phyloP scores from a whole-genome alignment of 92 coral and sea anemone species.

The Virgularia gustaviana region DNA sequence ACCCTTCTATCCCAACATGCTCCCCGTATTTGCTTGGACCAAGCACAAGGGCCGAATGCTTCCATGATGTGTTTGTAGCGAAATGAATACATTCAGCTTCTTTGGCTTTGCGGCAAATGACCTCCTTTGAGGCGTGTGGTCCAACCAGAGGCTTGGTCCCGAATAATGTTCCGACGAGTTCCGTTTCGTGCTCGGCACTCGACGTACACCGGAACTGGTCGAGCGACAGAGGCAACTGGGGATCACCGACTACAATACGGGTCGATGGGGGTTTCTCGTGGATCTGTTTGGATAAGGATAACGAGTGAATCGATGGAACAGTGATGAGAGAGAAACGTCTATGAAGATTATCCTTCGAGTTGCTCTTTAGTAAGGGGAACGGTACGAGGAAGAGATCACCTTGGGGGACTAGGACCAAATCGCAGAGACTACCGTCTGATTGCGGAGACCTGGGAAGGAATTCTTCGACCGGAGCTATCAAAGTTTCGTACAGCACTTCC shows the following conservation, averaged over 20 bases:
- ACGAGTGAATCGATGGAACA: constrained; percentile 81
- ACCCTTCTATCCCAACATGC: constrained; percentile 59
- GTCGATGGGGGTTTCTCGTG: constrained; percentile 51
- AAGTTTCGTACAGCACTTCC: constrained; percentile 82
- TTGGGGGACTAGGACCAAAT: constrained; percentile 85
- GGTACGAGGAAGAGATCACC: constrained; percentile 96
- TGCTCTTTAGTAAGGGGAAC: constrained; percentile 77
- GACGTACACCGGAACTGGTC: constrained; percentile 94
- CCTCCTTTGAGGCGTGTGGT: constrained; percentile 68
- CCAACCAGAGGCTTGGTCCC: constrained; percentile 86
- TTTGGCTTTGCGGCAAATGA: constrained; percentile 61
- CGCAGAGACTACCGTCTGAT: constrained; percentile 75
- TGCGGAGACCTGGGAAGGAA: constrained; percentile 70
- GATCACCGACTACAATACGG: constrained; percentile 84
- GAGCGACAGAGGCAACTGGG: constrained; percentile 80
- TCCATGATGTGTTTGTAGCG: constrained; percentile 98
- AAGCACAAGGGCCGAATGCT: constrained; percentile 85
- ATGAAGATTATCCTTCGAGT: constrained; percentile 80
- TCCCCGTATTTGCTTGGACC: constrained; percentile 58
- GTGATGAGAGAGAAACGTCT: constrained; percentile 73
- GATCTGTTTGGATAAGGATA: constrained; percentile 50
- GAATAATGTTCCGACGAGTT: constrained; percentile 88
- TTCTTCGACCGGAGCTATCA: constrained; percentile 93
- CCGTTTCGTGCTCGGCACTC: constrained; percentile 91
- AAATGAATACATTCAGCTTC: constrained; percentile 89